Conservation (phyloP, 92 coral and sea anemone genomes). For the Nematostella vectensis region DNA sequence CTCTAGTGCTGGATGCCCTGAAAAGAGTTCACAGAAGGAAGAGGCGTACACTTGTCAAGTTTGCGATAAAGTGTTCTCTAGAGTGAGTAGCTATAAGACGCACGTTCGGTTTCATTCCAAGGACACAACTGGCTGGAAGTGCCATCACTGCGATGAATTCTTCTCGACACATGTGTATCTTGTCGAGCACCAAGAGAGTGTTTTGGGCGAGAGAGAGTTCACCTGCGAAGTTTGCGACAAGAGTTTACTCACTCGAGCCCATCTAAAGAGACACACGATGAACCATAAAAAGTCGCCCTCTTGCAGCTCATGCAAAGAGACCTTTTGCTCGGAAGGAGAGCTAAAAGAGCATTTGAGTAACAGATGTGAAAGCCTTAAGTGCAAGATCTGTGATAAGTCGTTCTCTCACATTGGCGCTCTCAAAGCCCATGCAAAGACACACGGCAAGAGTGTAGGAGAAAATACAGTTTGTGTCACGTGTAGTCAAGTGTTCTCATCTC, state of each 20-base stretch:
- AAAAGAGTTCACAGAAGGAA: too few relatives aligned
- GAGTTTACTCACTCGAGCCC: neutral
- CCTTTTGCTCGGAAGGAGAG: too few relatives aligned
- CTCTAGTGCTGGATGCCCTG: too few relatives aligned
- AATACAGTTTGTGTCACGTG: neutral
- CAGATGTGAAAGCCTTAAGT: too few relatives aligned
- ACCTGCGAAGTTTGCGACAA: conserved; percentile 10
- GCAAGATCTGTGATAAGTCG: conserved; percentile 15
- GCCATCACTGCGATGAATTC: conserved; percentile 17
- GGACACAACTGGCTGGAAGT: conserved; percentile 4
- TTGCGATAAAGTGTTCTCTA: conserved; percentile 11
- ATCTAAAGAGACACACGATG: neutral
- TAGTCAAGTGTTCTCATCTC: neutral
- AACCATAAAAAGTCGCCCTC: too few relatives aligned
- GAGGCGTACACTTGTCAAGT: conserved; percentile 10
- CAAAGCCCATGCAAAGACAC: conserved; percentile 3
- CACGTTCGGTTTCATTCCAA: conserved; percentile 15
- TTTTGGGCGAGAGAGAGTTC: conserved; percentile 5
- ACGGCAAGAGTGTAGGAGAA: neutral
- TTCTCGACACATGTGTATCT: conserved; percentile 10
- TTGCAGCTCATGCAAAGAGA: too few relatives aligned
- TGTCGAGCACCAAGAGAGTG: neutral
- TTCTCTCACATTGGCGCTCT: conserved; percentile 12
- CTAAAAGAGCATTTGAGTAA: too few relatives aligned
- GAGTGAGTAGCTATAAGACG: conserved; percentile 1